A percentile compares a stretch with the other conserved stretches of the same genome.
Evolutionary conservation across 2,888 invertebrate species (phyloP).

Genomic region (Panzeria rudis): DNA sequence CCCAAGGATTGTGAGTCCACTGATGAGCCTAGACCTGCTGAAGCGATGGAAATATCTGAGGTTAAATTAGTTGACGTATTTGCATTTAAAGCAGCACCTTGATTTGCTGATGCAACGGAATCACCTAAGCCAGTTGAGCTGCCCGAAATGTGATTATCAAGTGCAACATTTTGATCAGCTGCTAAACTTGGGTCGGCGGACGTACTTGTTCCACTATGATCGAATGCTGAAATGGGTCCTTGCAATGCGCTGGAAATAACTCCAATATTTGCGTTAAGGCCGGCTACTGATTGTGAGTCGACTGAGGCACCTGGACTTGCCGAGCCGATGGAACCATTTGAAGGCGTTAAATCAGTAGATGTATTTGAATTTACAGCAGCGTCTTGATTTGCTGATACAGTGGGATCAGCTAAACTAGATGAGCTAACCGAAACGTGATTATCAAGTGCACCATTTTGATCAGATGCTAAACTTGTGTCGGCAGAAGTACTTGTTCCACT

Average conservation of each 20-base stretch:
- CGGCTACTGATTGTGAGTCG: too few relatives aligned
- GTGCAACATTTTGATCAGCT: slow-evolving; percentile 36
- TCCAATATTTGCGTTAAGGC: slow-evolving; percentile 15
- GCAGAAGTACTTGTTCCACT: too few relatives aligned
- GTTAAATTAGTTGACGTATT: slow-evolving; percentile 61
- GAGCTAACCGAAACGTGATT: background rate
- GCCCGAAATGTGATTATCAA: background rate
- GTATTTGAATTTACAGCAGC: slow-evolving; percentile 32
- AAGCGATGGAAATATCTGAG: slow-evolving; percentile 32
- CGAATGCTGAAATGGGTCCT: slow-evolving; percentile 12
- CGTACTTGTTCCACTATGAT: too few relatives aligned
- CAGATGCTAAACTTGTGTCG: slow-evolving; percentile 28
- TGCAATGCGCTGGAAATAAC: slow-evolving; percentile 49
- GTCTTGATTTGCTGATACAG: slow-evolving; percentile 53
- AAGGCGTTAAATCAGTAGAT: slow-evolving; percentile 43
- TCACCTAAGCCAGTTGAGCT: slow-evolving; percentile 24
- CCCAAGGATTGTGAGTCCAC: too few relatives aligned
- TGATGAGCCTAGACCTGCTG: slow-evolving; percentile 17
- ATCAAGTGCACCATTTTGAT: slow-evolving; percentile 24
- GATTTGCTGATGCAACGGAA: slow-evolving; percentile 61
- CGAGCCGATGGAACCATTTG: slow-evolving; percentile 33
- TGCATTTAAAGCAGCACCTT: background rate
- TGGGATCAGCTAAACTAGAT: slow-evolving; percentile 47
- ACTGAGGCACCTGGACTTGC: slow-evolving; percentile 30
- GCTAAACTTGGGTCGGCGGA: slow-evolving; percentile 14